These are phyloP conservation scores for Hybognathus amarus DNA, from an alignment of 2,797 vertebrate species.

Conservation along the genomic window DNA sequence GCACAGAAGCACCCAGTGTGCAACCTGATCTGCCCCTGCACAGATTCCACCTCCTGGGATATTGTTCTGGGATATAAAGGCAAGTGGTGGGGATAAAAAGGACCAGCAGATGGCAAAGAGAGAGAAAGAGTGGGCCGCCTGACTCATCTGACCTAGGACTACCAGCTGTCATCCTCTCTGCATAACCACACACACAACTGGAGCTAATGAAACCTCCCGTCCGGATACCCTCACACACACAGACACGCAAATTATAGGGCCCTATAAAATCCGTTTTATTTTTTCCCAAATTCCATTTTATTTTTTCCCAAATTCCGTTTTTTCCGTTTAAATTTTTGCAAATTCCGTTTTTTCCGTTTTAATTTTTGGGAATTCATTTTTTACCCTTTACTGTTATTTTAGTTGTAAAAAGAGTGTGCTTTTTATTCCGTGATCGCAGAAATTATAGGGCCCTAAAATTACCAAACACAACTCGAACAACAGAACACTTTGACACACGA, in stretches of 20 bases:
- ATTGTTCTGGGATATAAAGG: conserved; percentile 73
- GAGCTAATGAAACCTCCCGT: conserved; percentile 22
- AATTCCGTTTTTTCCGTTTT: too few relatives aligned
- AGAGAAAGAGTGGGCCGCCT: conserved; percentile 65
- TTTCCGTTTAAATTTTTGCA: too few relatives aligned
- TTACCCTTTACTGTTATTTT: too few relatives aligned
- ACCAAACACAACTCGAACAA: background rate
- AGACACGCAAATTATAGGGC: background rate
- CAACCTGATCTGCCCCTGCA: conserved; percentile 64
- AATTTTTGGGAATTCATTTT: too few relatives aligned
- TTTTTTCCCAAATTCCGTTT: too few relatives aligned
- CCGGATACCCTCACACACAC: background rate
- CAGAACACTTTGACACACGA: background rate
- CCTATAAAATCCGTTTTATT: too few relatives aligned
- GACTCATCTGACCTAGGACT: conserved; percentile 68
- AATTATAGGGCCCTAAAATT: too few relatives aligned
- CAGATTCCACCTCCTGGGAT: conserved; percentile 67
- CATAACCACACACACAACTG: conserved; percentile 56
- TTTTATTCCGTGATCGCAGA: too few relatives aligned
- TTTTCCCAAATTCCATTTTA: too few relatives aligned
- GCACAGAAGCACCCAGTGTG: conserved; percentile 47
- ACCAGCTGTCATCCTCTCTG: conserved; percentile 67
- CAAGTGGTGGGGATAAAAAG: conserved; percentile 70
- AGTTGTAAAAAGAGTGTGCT: too few relatives aligned
- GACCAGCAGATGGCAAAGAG: conserved; percentile 74